Base-by-base conservation (phyloP, 2,797 vertebrate genomes). In the Neoniphon sammara region DNA sequence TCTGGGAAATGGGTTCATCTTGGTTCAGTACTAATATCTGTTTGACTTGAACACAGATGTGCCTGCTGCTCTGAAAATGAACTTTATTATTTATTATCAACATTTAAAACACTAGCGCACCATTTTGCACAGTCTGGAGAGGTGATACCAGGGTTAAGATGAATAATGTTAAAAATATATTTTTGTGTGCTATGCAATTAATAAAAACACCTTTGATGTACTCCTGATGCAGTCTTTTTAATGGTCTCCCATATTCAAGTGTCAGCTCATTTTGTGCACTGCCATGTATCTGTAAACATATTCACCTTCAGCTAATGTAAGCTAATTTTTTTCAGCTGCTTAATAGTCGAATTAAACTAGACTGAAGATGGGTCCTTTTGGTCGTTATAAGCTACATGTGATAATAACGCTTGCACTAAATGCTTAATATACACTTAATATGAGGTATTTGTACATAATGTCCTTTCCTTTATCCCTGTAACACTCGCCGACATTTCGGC, bases 1-100 rank as follows among this genome's bases (percentile, higher is more conserved):
- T 30, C n/a, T 18, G 10, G 65, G 20, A 66, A 34, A 79, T 27
- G 50, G 17, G 11, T 60, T 30, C 34, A 18, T 57, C 10, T 23
- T 23, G 25, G 14, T 52, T 50, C 2, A 65, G 7, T 9, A 14
- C 11, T 53, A 10, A 30, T 10, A 42, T 1, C 11, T 10, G 61
- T 58, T 64, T 69, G 58, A 76, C 70, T 74, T 54, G 5, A 80
- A 81, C 67, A 83, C 77, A 58, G 34, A 42, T 47, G 85, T 86
- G 87, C 87, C 88, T 87, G 6, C 10, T 65, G 20, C 10, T 75
- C 62, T 58, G 23, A 73, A 72, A 56, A 53, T 0, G 0, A 66
- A 30, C 53, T 58, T 59, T 25, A 50, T 30, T 60, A 42, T 5
- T 6, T 60, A 7, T 12, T 30, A 27, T 17, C 14, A 31, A 27